Conservation (phyloP, 2,113 vertebrate genomes). For the Rhinolophus sinicus region DNA sequence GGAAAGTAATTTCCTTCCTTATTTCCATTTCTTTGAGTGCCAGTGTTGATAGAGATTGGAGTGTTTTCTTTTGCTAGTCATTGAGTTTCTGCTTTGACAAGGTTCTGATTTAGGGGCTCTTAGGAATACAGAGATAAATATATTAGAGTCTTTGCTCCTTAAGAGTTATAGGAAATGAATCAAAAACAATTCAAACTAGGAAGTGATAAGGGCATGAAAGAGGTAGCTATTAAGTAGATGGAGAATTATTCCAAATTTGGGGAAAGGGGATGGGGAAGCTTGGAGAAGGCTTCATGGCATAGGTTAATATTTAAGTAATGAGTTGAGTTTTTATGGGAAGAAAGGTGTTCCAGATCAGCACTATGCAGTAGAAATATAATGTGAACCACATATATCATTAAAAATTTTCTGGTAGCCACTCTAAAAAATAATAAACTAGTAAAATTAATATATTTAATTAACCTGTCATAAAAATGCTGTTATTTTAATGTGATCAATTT, state of each 20-base stretch:
- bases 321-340: neutral
- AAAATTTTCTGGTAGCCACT: neutral
- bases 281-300: neutral
- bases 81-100: constrained; percentile 19
- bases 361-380: neutral
- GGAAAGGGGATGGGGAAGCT: neutral
- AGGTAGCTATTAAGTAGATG: neutral
- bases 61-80: constrained; percentile 40
- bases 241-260: neutral
- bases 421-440: neutral
- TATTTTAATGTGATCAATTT: neutral
- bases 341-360: neutral
- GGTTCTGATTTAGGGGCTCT: constrained; percentile 1
- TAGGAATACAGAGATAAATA: constrained; percentile 15
- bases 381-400: neutral
- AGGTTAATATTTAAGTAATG: constrained; percentile 34
- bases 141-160: neutral
- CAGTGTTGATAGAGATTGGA: neutral
- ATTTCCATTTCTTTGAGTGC: constrained; percentile 15
- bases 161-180: neutral
- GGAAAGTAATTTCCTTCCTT: neutral
- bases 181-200: constrained; percentile 20
- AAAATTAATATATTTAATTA: constrained; percentile 26
- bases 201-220: neutral
- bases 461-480: neutral